phyloP scores from a whole-genome alignment of 1,140 invertebrate species.

The Pteromalus puparum region DNA sequence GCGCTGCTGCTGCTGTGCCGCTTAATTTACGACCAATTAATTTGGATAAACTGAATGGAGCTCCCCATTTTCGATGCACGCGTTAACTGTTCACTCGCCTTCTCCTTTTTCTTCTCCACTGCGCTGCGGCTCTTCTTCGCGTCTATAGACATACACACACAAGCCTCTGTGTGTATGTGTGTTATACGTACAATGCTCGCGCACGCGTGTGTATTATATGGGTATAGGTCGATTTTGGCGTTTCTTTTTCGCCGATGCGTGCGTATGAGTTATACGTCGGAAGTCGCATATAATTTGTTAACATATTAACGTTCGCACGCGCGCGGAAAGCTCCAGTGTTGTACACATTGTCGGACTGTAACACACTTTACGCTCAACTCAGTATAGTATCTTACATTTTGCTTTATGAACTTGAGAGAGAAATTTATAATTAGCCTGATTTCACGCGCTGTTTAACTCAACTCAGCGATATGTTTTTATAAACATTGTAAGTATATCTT shows the following conservation, averaged over 20 bases:
- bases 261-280: neutral
- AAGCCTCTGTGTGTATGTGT: no score
- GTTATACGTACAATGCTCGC: neutral
- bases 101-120: conserved; percentile 57
- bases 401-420: neutral
- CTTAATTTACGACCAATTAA: conserved; percentile 77
- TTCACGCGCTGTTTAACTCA: neutral
- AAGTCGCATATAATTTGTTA: neutral
- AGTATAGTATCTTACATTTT: neutral
- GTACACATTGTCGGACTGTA: neutral
- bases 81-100: conserved; percentile 67
- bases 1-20: conserved; percentile 56
- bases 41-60: conserved; percentile 75
- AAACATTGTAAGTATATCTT: no score
- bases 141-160: neutral
- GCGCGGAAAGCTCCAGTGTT: neutral
- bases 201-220: neutral
- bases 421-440: neutral
- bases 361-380: no score
- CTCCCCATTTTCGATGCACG: conserved; percentile 71
- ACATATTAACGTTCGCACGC: neutral
- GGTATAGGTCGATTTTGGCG: neutral
- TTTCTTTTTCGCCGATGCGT: neutral
- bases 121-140: conserved; percentile 42
- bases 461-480: neutral